These are phyloP conservation scores for Heliconius congener DNA, from an alignment of 1,140 invertebrate genomes.

Conservation along the genomic window DNA sequence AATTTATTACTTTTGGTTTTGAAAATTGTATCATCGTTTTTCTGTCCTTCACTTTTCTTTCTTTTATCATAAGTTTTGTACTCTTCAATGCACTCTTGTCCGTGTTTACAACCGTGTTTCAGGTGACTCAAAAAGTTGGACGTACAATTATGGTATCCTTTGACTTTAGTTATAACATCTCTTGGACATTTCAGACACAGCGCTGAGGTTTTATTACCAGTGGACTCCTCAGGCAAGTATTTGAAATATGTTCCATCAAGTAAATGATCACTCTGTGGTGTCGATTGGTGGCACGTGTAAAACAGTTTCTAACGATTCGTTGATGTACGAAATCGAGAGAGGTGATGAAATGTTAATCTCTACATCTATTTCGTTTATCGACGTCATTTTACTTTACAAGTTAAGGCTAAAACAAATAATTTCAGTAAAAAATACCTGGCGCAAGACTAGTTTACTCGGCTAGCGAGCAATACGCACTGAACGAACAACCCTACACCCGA, in stretches of 20 bases:
- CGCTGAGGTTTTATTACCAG: background rate
- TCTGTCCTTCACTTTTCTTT: background rate
- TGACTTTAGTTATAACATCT: background rate
- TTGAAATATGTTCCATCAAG: constrained; percentile 7
- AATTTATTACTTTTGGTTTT: background rate
- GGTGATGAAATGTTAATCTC: no score
- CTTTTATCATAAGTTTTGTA: background rate
- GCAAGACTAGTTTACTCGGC: no score
- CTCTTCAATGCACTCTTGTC: background rate
- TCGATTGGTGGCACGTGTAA: no score
- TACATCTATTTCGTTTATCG: no score
- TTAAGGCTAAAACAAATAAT: no score
- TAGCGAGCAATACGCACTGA: no score
- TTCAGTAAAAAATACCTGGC: no score
- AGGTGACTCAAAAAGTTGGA: constrained; percentile 16
- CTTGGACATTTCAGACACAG: constrained; percentile 10
- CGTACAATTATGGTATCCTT: constrained; percentile 2
- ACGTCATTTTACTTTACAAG: no score
- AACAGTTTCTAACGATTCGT: no score
- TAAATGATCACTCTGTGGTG: no score
- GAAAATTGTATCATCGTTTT: background rate
- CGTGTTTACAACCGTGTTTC: constrained; percentile 2
- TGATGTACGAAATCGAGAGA: no score
- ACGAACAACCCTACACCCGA: no score
- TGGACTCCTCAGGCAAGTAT: constrained; percentile 12